Percentiles rank a stretch among this genome's conserved stretches.
These are phyloP conservation scores for Phyllopteryx taeniolatus DNA, from an alignment of 2,113 vertebrate genomes.

Conservation along the genomic window DNA sequence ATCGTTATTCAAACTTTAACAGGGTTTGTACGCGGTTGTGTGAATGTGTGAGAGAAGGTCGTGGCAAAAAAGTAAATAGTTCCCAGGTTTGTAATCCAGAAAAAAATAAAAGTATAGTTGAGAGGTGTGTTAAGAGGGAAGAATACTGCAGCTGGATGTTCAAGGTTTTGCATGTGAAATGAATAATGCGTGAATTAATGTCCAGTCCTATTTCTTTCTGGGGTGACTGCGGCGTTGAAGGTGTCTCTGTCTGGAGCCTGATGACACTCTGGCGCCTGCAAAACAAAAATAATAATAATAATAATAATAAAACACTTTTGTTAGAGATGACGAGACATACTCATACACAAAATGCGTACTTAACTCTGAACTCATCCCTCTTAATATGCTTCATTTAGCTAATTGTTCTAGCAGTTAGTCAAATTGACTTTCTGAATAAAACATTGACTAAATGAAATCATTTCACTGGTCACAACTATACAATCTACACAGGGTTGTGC, in stretches of 20 bases:
- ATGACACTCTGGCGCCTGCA: conserved; percentile 58
- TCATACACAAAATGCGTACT: neutral
- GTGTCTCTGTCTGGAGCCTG: conserved; percentile 52
- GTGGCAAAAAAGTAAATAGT: neutral
- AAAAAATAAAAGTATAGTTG: neutral
- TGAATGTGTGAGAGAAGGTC: neutral
- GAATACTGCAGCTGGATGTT: conserved; percentile 5
- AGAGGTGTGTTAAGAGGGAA: neutral
- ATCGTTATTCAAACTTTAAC: neutral
- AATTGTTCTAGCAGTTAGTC: too few species aligned
- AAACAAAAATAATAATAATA: neutral
- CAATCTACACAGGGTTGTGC: too few species aligned
- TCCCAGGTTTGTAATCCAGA: neutral
- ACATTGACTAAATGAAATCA: too few species aligned
- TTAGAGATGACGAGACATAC: neutral
- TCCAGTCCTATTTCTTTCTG: conserved; percentile 27
- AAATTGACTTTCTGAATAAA: too few species aligned
- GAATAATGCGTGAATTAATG: neutral
- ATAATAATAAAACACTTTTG: neutral
- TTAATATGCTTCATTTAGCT: too few species aligned
- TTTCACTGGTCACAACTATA: too few species aligned
- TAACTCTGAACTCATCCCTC: neutral
- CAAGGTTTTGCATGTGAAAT: neutral
- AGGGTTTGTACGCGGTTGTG: neutral
- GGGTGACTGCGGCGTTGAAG: conserved; percentile 51